Conservation (phyloP, 2,888 invertebrate species). For the Acleris cristana region DNA sequence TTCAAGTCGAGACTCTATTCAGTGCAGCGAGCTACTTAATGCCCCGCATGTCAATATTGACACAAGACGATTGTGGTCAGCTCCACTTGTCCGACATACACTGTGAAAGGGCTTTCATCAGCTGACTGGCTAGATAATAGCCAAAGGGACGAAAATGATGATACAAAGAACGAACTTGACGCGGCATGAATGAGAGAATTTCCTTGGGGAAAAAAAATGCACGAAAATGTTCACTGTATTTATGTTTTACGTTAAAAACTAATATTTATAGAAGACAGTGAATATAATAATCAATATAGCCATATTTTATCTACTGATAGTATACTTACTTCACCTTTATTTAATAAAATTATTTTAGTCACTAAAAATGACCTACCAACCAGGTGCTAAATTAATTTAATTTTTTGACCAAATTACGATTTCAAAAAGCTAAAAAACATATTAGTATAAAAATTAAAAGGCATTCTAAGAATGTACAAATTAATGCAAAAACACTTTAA, state of each 20-base stretch:
- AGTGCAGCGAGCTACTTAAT: conserved; percentile 78
- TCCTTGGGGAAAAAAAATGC: background rate
- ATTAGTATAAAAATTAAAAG: no score
- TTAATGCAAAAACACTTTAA: background rate
- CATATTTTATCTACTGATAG: no score
- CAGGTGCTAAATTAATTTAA: no score
- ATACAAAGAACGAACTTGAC: conserved; percentile 7
- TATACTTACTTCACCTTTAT: no score
- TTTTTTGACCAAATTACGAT: no score
- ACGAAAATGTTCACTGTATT: background rate
- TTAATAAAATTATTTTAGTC: no score
- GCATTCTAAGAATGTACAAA: no score
- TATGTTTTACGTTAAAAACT: no score
- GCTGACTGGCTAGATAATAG: conserved; percentile 32
- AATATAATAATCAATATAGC: no score
- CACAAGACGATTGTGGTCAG: conserved; percentile 71
- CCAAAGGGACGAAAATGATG: conserved; percentile 25
- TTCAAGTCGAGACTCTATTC: conserved; percentile 65
- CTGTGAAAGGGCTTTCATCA: conserved; percentile 43
- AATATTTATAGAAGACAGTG: no score
- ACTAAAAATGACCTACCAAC: no score
- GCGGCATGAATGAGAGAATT: conserved; percentile 11
- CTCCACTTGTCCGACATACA: conserved; percentile 66
- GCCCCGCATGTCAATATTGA: conserved; percentile 74
- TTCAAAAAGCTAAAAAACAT: no score